phyloP scores from a whole-genome alignment of 2,888 invertebrate genomes.

The Apomyelois bistriatella region DNA sequence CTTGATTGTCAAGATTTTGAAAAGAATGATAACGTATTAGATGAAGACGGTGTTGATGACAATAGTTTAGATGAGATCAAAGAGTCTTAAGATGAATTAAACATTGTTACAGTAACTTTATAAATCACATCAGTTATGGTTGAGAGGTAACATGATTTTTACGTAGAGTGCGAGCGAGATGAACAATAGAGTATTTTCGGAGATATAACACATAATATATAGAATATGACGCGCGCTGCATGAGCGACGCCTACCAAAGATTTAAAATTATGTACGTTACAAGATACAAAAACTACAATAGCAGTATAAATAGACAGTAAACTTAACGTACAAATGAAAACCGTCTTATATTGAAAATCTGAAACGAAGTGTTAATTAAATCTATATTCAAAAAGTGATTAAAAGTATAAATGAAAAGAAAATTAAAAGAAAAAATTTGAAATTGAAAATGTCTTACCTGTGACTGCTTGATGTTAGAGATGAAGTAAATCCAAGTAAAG shows the following conservation, averaged over 20 bases:
- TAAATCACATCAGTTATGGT: background rate
- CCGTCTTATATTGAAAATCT: too few species aligned
- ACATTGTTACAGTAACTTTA: background rate
- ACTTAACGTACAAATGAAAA: too few species aligned
- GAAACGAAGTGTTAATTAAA: too few species aligned
- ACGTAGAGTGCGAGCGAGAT: conserved; percentile 57
- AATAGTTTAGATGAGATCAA: background rate
- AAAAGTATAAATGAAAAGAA: too few species aligned
- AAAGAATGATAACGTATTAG: background rate
- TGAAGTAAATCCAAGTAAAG: background rate
- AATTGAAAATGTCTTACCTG: conserved; percentile 1
- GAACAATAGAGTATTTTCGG: conserved; percentile 35
- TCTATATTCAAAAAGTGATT: too few species aligned
- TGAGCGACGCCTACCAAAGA: background rate
- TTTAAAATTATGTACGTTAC: background rate
- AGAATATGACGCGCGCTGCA: background rate
- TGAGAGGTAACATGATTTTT: background rate
- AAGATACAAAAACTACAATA: background rate
- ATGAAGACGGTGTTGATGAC: background rate
- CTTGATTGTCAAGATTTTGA: background rate
- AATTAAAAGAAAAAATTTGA: background rate
- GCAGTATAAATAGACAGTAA: too few species aligned
- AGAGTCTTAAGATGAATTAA: background rate
- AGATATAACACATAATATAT: background rate
- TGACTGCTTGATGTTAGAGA: background rate